Evolutionary conservation across 2,888 invertebrate species (phyloP).

Genomic region (Psylliodes chrysocephalus): DNA sequence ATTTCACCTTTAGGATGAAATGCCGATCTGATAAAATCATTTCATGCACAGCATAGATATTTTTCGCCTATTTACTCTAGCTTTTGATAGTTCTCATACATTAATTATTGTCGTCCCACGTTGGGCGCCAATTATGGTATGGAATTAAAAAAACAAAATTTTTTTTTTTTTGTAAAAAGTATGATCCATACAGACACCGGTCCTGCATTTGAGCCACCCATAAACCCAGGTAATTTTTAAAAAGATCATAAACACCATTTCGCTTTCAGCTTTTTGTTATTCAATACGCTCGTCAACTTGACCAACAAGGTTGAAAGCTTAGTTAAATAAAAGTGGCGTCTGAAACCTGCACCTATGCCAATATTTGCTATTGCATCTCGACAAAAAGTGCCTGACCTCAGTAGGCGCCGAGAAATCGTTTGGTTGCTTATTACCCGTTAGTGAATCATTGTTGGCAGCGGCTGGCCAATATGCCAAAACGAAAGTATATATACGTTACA

Average conservation of each 20-base stretch:
- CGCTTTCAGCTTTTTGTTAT: constrained; percentile 6
- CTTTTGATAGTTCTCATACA: too few species aligned
- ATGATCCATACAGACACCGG: too few species aligned
- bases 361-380: constrained; percentile 6
- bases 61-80: too few species aligned
- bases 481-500: constrained; percentile 3
- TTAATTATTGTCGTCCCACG: too few species aligned
- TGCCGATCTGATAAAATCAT: too few species aligned
- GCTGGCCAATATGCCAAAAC: not conserved
- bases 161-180: too few species aligned
- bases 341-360: constrained; percentile 9
- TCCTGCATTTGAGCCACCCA: not conserved
- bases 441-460: not conserved
- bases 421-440: too few species aligned
- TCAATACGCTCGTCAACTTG: not conserved
- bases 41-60: too few species aligned
- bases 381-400: constrained; percentile 9
- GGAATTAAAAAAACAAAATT: too few species aligned
- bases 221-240: not conserved
- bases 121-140: too few species aligned
- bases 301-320: not conserved
- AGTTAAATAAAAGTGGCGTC: too few species aligned
- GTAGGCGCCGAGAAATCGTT: constrained; percentile 11
- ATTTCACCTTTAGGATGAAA: too few species aligned
- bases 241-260: not conserved